A percentile compares a stretch with the other conserved stretches of the same genome.
Evolutionary conservation across 2,797 vertebrate genomes (phyloP).

Genomic region (Eremophila alpestris): DNA sequence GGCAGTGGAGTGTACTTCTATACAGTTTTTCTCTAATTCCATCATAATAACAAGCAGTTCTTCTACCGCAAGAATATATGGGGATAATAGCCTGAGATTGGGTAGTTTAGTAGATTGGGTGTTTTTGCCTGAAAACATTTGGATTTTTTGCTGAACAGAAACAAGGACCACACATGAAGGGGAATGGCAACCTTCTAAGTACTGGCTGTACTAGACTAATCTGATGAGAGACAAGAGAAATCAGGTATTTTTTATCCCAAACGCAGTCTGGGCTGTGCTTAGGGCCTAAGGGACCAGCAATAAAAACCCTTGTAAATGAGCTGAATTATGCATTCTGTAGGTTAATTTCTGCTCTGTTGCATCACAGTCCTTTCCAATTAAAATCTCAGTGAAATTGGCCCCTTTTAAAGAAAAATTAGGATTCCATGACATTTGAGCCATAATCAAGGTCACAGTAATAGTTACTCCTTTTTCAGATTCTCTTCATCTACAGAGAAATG

Average conservation of each 20-base stretch:
- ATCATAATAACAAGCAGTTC: neutral
- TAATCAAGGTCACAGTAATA: constrained; percentile 23
- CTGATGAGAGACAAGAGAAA: constrained; percentile 47
- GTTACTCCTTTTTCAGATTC: neutral
- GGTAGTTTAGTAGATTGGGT: neutral
- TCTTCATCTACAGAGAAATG: constrained; percentile 4
- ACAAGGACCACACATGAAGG: neutral
- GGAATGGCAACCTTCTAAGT: neutral
- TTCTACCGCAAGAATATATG: neutral
- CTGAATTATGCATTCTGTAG: neutral
- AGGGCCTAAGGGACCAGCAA: neutral
- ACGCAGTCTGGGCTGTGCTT: neutral
- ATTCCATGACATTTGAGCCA: constrained; percentile 14
- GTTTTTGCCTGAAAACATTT: neutral
- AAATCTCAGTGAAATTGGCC: neutral
- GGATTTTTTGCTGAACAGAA: neutral
- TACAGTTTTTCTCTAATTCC: neutral
- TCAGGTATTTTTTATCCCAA: constrained; percentile 21
- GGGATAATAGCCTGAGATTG: neutral
- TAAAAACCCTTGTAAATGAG: neutral
- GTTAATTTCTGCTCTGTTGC: neutral
- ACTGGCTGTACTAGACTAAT: neutral
- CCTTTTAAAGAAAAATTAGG: constrained; percentile 30
- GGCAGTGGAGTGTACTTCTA: neutral
- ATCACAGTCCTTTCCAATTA: constrained; percentile 11